phyloP scores from a whole-genome alignment of 2,797 vertebrate species.

The Semotilus atromaculatus region DNA sequence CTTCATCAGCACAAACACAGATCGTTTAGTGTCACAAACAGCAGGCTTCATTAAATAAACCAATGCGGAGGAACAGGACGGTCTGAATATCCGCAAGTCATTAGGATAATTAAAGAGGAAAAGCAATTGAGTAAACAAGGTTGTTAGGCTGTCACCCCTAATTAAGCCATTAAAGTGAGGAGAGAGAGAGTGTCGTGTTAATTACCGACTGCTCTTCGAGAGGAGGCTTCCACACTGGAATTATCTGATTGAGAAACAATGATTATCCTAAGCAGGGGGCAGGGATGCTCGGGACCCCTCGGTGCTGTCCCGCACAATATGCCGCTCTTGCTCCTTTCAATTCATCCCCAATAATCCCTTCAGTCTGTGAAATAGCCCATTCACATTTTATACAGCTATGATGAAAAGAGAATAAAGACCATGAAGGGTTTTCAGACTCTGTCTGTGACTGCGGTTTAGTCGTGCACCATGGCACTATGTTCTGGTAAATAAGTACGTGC shows the following conservation, averaged over 20 bases:
- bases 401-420: conserved; percentile 29
- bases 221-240: conserved; percentile 79
- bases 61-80: conserved; percentile 74
- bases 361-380: conserved; percentile 45
- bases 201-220: conserved; percentile 85
- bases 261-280: conserved; percentile 80
- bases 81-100: conserved; percentile 80
- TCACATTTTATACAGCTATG: conserved; percentile 29
- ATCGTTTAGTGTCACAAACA: conserved; percentile 4
- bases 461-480: neutral
- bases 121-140: conserved; percentile 98
- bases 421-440: conserved; percentile 4
- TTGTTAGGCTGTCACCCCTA: conserved; percentile 93
- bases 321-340: conserved; percentile 45
- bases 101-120: conserved; percentile 96
- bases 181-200: conserved; percentile 85
- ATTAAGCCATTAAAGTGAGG: conserved; percentile 93
- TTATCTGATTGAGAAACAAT: conserved; percentile 90
- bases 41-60: conserved; percentile 62
- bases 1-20: conserved; percentile 29
- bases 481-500: neutral
- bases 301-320: conserved; percentile 38
- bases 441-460: neutral
- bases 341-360: conserved; percentile 58
- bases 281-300: conserved; percentile 20